Base-by-base conservation (phyloP, 2,888 invertebrate species). In the Eilema sororculum region DNA sequence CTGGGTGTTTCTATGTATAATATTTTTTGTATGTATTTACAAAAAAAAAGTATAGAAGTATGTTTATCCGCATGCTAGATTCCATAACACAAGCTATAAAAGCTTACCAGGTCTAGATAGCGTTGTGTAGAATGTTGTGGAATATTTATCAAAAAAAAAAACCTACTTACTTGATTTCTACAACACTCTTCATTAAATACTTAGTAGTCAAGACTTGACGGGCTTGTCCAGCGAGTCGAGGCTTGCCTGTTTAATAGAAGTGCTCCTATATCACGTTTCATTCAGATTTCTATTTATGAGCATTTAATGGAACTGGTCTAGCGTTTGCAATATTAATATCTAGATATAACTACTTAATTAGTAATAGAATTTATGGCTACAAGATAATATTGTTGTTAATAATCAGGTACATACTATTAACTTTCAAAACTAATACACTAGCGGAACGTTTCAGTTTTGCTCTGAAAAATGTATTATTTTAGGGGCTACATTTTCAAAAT, bases 151-250 rank as follows among this genome's bases (percentile, higher is more conserved):
- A n/a, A 65, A 56, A 52, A 52, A 25, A 12, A 28, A n/a, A 4
- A 41, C 16, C 41, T 8, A 41, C 41, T 16, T 20, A 30, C 8
- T 30, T 28, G 67, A 65, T 67, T 71, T 71, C 71, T 65, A 71
- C 63, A 64, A 41, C 22, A 12, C 22, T 57, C 37, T 25, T 65
- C 33, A 52, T 58, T 58, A 70, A 33, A 33, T 3, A 57, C 12
- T 61, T 16, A 52, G 20, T 10, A 22, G 25, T 25, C 41, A 64
- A 58, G 25, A 56, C 61, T 33, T 60, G 56, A 13, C 25, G 3
- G n/a, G 46, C 68, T n/a, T 57, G 58, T 58, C 41, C 28, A 24
- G 58, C 24, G 28, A 68, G 57, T 33, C 28, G 33, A 22, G 28
- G 6, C 52, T 46, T 46, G 46, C 46, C 30, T 52, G 30, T 59